Evolutionary conservation across 2,797 vertebrate genomes (phyloP), one percentile per base, ranked within the genome.

Genomic region (Thunnus albacares): DNA sequence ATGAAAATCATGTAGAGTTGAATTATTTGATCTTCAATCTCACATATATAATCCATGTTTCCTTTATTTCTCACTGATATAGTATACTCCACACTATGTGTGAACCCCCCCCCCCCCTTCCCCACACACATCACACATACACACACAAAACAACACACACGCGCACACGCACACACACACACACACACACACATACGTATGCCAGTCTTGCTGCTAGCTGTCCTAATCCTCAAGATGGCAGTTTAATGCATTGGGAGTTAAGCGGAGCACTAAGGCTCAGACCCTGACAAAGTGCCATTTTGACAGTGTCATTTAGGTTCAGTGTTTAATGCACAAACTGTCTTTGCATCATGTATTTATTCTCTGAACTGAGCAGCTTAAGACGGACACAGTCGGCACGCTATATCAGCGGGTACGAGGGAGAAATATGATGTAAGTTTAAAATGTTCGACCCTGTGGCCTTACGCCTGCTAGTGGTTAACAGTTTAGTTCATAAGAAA

Each of bases 381-480:
- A 47, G 61, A 80, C 1, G 5, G 28, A 33, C 30, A 7, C 52
- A 72, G 57, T 26, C n/a, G 9, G 47, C 59, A 73, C 1, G 1
- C 61, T n/a, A 55, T 62, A 55, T 51, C 60, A 67, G 43, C 1
- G 10, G 24, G 57, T 47, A 49, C 1, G 7, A 35, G 55, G 52
- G 5, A 67, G 22, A 51, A 84, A 86, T 67, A 75, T 70, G 63
- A 85, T 72, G 73, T 60, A 59, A 75, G 70, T 68, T 79, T 65
- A 58, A 82, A 82, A 84, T 43, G 55, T 62, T 84, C 28, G 35
- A 84, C 68, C 81, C 81, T 26, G 58, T 77, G 74, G 80, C 82
- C 73, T 75, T 41, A 49, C 15, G 78, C 64, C 82, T 76, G 78
- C 75, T 70, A 64, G 49, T 83, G 53, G 65, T 81, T 78, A 80